Percentiles rank a stretch among this genome's conserved stretches.
Conservation (phyloP, 2,797 vertebrate genomes). For the Phaenicophaeus curvirostris region DNA sequence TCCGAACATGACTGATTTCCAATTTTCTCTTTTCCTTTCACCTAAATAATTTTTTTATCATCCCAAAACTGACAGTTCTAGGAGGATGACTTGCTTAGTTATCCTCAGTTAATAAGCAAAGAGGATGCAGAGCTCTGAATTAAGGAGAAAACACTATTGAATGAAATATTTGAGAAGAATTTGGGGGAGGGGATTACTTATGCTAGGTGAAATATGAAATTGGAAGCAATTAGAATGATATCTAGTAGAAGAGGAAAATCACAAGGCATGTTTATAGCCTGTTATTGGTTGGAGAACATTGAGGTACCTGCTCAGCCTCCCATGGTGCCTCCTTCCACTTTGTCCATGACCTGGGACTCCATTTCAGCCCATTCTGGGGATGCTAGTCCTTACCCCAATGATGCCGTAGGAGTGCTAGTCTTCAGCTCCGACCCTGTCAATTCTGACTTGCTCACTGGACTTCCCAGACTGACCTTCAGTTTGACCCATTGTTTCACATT, state of each 20-base stretch:
- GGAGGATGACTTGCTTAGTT: background rate
- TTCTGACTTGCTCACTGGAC: background rate
- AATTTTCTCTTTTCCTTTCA: background rate
- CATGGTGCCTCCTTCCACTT: rapidly evolving
- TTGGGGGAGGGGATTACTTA: background rate
- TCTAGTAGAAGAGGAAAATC: background rate
- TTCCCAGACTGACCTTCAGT: background rate
- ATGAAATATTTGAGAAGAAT: background rate
- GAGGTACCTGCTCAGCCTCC: background rate
- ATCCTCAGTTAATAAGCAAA: background rate
- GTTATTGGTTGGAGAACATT: background rate
- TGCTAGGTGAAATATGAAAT: background rate
- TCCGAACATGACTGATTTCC: background rate
- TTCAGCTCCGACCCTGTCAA: background rate
- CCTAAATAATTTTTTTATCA: background rate
- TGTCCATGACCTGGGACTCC: background rate
- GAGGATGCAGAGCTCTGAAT: background rate
- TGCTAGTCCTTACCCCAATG: rapidly evolving
- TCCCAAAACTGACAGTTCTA: background rate
- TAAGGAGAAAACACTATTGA: background rate
- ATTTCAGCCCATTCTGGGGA: background rate
- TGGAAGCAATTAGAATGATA: background rate
- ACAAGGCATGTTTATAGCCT: background rate
- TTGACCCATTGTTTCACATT: background rate
- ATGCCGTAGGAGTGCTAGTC: rapidly evolving